Conservation (phyloP, 2,113 vertebrate genomes). For the Apodemus speciosus region DNA sequence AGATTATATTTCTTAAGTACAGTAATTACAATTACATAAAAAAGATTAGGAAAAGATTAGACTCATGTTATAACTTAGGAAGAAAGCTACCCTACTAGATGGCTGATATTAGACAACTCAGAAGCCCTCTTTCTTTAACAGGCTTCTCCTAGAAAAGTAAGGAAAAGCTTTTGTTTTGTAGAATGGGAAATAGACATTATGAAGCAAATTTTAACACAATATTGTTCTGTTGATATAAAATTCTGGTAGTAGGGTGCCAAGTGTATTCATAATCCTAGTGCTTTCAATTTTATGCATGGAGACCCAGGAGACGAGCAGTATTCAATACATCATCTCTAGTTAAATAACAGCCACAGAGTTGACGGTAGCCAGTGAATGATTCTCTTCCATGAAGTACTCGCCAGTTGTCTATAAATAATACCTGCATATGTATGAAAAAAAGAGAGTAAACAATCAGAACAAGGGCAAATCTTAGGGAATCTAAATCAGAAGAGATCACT, state of each 20-base stretch:
- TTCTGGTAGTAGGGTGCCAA: not conserved
- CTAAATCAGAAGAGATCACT: conserved; percentile 13
- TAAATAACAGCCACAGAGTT: conserved; percentile 96
- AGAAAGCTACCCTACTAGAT: not conserved
- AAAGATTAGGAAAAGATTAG: not conserved
- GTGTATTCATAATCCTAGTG: not conserved
- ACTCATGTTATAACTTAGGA: not conserved
- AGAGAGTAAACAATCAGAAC: conserved; percentile 36
- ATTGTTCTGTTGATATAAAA: conserved; percentile 22
- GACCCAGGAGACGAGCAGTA: conserved; percentile 89
- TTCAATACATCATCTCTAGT: conserved; percentile 93
- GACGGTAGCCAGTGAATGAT: conserved; percentile 92
- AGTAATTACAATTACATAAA: conserved; percentile 35
- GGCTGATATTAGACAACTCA: not conserved
- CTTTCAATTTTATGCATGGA: conserved; percentile 85
- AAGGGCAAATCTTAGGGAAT: not conserved
- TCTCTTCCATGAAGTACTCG: conserved; percentile 93
- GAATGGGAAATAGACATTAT: not conserved
- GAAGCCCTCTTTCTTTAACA: not conserved
- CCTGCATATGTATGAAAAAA: conserved; percentile 81
- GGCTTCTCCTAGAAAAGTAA: not conserved
- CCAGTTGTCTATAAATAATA: conserved; percentile 95
- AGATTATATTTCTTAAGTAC: conserved; percentile 19
- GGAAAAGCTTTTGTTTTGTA: not conserved
- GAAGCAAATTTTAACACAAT: not conserved